Conservation (phyloP, 2,797 vertebrate genomes). For the Benthosema pterotum region DNA sequence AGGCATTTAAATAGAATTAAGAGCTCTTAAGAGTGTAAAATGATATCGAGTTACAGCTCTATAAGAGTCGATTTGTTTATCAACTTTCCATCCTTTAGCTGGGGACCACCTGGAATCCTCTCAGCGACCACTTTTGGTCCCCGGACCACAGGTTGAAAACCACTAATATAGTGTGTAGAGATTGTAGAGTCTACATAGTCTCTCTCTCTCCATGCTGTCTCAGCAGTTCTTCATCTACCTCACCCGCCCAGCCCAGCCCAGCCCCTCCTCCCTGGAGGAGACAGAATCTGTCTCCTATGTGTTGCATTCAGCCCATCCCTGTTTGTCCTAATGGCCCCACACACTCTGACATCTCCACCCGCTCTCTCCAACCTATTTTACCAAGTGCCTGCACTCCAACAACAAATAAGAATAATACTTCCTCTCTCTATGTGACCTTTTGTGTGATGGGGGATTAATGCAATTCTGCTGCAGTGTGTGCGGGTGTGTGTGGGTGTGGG, state of each 20-base stretch:
- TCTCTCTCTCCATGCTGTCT: constrained; percentile 50
- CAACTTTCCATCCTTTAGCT: too few relatives aligned
- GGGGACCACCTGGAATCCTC: too few relatives aligned
- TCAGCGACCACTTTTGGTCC: too few relatives aligned
- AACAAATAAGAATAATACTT: constrained; percentile 50
- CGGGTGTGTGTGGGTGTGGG: too few relatives aligned
- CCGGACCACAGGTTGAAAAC: too few relatives aligned
- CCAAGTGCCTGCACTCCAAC: constrained; percentile 51
- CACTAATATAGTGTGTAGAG: too few relatives aligned
- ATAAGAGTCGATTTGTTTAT: too few relatives aligned
- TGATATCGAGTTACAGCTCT: too few relatives aligned
- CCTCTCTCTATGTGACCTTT: constrained; percentile 32
- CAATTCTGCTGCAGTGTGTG: constrained; percentile 4
- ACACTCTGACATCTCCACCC: constrained; percentile 68
- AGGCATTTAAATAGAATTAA: too few relatives aligned
- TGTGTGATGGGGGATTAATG: constrained; percentile 22
- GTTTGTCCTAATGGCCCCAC: constrained; percentile 60
- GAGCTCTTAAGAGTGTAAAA: too few relatives aligned
- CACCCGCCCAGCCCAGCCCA: constrained; percentile 18
- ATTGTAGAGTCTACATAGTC: neutral
- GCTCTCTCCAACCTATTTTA: constrained; percentile 39
- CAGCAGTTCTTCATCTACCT: constrained; percentile 60
- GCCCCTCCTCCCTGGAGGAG: constrained; percentile 59
- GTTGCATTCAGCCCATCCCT: constrained; percentile 34
- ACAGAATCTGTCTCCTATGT: constrained; percentile 37